Evolutionary conservation across 2,888 invertebrate genomes (phyloP), one percentile per base, ranked within the genome.

Genomic region (Oasisia sp.): DNA sequence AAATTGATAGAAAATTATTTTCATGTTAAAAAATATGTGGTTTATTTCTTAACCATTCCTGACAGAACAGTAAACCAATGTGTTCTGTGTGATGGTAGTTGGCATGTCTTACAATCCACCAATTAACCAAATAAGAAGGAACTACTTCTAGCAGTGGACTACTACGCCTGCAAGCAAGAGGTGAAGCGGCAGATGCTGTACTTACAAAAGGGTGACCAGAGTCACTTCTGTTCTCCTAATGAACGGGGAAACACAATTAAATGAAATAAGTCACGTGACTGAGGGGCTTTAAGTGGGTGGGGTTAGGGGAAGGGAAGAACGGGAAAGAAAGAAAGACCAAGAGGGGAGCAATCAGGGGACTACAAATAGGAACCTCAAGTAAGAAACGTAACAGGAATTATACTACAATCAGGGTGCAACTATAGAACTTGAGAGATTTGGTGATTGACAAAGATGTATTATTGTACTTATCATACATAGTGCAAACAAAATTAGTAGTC

Each of bases 191-290:
- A 74, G 74, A 74, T 74, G 74, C 5, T 74, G 27, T 74, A 74
- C 74, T 74, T 27, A 74, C 74, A 74, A 74, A 74, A 74, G 74
- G 74, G 27, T 74, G 74, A 74, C 74, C 74, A 74, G 74, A 74
- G 74, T 74, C 74, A 74, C 27, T 74, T 27, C 74, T 27, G 27
- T 74, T 74, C 74, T 74, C 74, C 74, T 74, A 74, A 74, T 74
- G 74, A 74, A 19, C 27, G 74, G 74, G 74, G 74, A 74, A 7
- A 74, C 27, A 74, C 74, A 74, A 27, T 74, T 74, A 27, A 74
- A 27, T 74, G 74, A 74, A 74, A 74, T 74, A 74, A 74, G 74
- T 74, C 74, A 74, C 27, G 74, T 74, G 74, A 74, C 74, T 7
- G 74, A 7, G 19, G 74, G 74, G 27, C 0, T 50, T 14, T 50